These are phyloP conservation scores for Neolamprologus kungweensis DNA, from an alignment of 2,113 vertebrate species.

Conservation along the genomic window DNA sequence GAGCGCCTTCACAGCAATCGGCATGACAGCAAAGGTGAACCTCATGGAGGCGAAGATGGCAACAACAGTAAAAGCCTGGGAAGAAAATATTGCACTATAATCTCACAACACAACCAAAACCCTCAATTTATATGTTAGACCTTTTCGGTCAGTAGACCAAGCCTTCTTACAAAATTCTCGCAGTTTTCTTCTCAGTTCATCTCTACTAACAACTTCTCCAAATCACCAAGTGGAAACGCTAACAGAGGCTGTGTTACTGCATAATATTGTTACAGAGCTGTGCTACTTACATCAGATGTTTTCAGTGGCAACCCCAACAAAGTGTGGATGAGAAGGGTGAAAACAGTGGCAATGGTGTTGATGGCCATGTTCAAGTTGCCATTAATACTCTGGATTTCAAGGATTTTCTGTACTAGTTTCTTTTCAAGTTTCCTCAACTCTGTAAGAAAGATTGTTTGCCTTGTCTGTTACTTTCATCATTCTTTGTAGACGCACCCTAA, in stretches of 20 bases:
- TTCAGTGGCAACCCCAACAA: constrained; percentile 52
- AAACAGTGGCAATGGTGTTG: constrained; percentile 64
- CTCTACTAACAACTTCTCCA: not conserved
- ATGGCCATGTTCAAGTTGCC: constrained; percentile 51
- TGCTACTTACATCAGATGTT: constrained; percentile 66
- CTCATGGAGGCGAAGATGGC: constrained; percentile 77
- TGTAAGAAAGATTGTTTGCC: constrained; percentile 6
- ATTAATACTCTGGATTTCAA: constrained; percentile 69
- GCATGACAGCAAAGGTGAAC: constrained; percentile 64
- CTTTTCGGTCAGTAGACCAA: not conserved
- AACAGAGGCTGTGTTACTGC: not conserved
- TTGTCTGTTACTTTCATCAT: not conserved
- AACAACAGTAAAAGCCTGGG: constrained; percentile 78
- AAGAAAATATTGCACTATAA: not conserved
- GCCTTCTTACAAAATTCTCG: accelerated
- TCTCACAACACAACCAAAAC: not conserved
- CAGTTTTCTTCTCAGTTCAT: not conserved
- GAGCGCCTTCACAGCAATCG: not conserved
- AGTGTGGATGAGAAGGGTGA: constrained; percentile 75
- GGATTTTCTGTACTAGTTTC: constrained; percentile 55
- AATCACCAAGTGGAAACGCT: accelerated
- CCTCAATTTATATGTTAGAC: not conserved
- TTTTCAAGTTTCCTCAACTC: constrained; percentile 69
- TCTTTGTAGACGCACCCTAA: not conserved
- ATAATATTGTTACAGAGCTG: not conserved